These are phyloP conservation scores for Okamejei kenojei DNA, from an alignment of 2,797 vertebrate genomes.

Conservation along the genomic window DNA sequence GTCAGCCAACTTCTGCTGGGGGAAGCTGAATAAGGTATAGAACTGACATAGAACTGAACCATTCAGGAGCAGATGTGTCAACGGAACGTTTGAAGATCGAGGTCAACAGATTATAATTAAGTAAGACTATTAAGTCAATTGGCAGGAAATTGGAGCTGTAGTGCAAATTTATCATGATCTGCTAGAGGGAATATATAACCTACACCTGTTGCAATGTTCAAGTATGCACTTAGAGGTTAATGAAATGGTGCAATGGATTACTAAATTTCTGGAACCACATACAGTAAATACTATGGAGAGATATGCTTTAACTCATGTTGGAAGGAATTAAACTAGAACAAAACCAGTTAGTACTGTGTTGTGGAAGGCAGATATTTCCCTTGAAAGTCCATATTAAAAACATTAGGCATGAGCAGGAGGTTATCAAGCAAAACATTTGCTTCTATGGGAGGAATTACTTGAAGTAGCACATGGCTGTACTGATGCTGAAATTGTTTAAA, in stretches of 20 bases:
- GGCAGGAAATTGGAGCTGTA: neutral
- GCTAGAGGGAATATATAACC: neutral
- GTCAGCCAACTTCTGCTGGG: neutral
- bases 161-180: neutral
- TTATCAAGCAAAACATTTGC: neutral
- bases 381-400: neutral
- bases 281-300: no score
- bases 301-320: no score
- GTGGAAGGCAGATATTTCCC: neutral
- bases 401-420: neutral
- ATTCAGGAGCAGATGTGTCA: neutral
- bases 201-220: neutral
- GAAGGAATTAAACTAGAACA: neutral
- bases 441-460: neutral
- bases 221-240: neutral
- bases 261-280: neutral
- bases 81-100: neutral
- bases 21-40: neutral
- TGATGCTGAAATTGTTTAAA: neutral
- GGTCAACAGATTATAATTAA: neutral
- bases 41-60: neutral
- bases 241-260: neutral
- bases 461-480: neutral
- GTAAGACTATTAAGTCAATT: neutral
- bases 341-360: neutral